Conservation (phyloP, 2,113 vertebrate genomes). For the Takifugu flavidus region DNA sequence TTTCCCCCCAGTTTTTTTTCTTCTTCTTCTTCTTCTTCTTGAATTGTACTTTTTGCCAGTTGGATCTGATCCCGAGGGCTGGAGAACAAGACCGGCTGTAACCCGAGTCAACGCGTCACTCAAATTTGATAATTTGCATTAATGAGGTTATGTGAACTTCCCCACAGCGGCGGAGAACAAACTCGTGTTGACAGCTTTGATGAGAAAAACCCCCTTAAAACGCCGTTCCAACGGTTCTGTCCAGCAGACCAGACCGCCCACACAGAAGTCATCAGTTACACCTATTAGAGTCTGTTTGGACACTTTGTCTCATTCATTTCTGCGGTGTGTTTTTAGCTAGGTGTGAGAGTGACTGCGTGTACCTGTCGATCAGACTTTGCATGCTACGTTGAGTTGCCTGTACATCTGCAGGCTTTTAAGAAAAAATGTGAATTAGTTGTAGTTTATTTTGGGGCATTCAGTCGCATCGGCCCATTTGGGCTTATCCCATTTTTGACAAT, state of each 20-base stretch:
- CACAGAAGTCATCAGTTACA: conserved; percentile 9
- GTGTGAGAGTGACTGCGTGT: no score
- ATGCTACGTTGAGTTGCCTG: no score
- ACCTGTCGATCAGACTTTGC: no score
- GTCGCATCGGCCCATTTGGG: no score
- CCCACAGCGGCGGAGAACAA: conserved; percentile 33
- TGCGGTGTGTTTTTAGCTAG: no score
- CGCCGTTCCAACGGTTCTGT: not conserved
- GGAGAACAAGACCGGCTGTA: conserved; percentile 46
- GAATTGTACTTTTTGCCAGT: conserved; percentile 51
- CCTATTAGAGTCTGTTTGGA: no score
- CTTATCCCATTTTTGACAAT: no score
- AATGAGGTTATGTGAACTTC: conserved; percentile 58
- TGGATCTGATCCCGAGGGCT: conserved; percentile 54
- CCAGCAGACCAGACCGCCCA: conserved; percentile 10
- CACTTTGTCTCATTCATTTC: no score
- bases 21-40: conserved; percentile 1
- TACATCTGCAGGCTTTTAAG: no score
- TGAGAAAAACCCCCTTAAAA: conserved; percentile 14
- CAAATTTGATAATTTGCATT: conserved; percentile 57
- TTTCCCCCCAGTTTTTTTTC: conserved; percentile 29
- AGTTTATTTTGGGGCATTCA: no score
- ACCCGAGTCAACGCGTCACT: conserved; percentile 62
- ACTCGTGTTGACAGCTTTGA: conserved; percentile 29
- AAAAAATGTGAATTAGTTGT: no score